Percentiles rank a stretch among this genome's conserved stretches.
phyloP scores from a whole-genome alignment of 1,140 invertebrate genomes.

The Akabosia matsudoensis region DNA sequence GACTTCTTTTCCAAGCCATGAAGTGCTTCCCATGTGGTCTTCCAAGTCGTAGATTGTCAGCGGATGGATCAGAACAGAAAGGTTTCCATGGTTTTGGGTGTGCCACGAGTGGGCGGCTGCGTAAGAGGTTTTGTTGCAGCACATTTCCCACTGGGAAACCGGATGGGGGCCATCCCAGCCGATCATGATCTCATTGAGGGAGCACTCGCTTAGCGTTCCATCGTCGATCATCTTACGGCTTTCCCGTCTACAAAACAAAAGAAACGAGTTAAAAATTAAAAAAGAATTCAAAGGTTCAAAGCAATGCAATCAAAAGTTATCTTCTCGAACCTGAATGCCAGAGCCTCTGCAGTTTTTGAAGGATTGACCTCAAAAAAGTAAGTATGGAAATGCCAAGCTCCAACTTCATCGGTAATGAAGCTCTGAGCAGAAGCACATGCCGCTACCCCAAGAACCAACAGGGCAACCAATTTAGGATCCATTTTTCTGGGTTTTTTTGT shows the following conservation, averaged over 20 bases:
- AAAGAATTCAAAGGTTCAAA: neutral
- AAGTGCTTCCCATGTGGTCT: conserved; percentile 28
- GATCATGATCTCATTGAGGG: conserved; percentile 24
- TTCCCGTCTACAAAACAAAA: conserved; percentile 10
- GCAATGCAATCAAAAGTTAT: neutral
- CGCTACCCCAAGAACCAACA: no score
- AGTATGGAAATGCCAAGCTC: conserved; percentile 16
- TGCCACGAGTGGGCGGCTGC: conserved; percentile 32
- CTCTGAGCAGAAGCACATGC: neutral
- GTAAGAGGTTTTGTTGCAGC: conserved; percentile 38
- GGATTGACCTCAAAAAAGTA: conserved; percentile 13
- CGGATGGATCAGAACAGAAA: conserved; percentile 41
- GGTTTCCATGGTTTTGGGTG: conserved; percentile 41
- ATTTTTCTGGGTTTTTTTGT: no score
- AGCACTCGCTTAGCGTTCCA: conserved; percentile 28
- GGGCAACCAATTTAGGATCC: no score
- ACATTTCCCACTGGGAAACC: conserved; percentile 37
- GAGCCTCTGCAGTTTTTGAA: conserved; percentile 17
- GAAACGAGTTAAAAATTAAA: neutral
- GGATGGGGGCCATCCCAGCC: conserved; percentile 15
- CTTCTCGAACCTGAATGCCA: conserved; percentile 3
- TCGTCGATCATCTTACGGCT: conserved; percentile 31
- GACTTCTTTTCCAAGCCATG: conserved; percentile 35
- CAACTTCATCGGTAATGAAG: neutral
- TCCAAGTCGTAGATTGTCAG: conserved; percentile 37